A percentile compares a stretch with the other conserved stretches of the same genome.
Conservation (phyloP, 2,797 vertebrate genomes). For the Acipenser transmontanus region DNA sequence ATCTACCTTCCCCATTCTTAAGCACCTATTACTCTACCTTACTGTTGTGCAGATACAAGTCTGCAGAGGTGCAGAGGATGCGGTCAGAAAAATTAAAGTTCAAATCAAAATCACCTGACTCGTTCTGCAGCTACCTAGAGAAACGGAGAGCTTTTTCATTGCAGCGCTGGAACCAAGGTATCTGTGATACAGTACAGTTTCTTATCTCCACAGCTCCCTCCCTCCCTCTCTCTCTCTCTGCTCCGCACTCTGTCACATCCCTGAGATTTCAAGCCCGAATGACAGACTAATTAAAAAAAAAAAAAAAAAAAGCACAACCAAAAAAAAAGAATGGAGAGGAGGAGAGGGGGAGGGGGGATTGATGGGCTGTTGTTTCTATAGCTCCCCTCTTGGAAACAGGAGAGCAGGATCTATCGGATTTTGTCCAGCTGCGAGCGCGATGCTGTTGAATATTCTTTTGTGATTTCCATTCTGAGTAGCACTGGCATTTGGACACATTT, state of each 20-base stretch:
- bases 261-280: constrained; percentile 16
- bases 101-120: constrained; percentile 11
- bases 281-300: constrained; percentile 28
- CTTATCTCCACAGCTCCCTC: not conserved
- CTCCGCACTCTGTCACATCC: constrained; percentile 20
- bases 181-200: constrained; percentile 9
- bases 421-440: constrained; percentile 4
- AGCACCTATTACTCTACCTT: not conserved
- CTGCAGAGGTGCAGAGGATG: too few relatives aligned
- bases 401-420: constrained; percentile 7
- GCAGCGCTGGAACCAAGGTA: constrained; percentile 1
- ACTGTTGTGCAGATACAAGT: too few relatives aligned
- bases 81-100: constrained; percentile 4
- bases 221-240: constrained; percentile 27
- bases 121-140: constrained; percentile 13
- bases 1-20: not conserved
- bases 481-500: not conserved
- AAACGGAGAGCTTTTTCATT: not conserved
- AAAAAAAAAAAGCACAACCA: constrained; percentile 12
- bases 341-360: not conserved
- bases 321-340: not conserved
- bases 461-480: constrained; percentile 3
- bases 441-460: constrained; percentile 6
- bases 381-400: constrained; percentile 8
- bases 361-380: not conserved